Evolutionary conservation across 2,797 vertebrate genomes (phyloP).

Genomic region (Botia kubotai): DNA sequence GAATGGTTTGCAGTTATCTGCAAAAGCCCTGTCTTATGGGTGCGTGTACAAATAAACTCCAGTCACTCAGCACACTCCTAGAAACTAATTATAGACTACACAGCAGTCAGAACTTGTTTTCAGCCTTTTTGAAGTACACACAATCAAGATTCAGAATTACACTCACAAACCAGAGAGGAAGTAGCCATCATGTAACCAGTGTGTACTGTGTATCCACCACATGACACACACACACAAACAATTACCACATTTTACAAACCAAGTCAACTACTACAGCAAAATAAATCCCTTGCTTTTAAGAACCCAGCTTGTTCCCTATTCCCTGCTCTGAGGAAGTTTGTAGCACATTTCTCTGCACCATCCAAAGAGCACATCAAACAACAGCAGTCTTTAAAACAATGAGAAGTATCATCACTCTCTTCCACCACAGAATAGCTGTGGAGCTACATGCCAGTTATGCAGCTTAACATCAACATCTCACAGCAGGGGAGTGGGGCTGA

Average conservation of each 20-base stretch:
- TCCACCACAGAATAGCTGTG: conserved; percentile 33
- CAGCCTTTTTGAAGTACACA: conserved; percentile 14
- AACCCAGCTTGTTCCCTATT: not conserved
- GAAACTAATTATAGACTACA: conserved; percentile 14
- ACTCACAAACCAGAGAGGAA: not conserved
- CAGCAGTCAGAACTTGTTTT: conserved; percentile 7
- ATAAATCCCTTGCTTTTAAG: not conserved
- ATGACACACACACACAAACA: not conserved
- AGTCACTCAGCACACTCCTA: conserved; percentile 38
- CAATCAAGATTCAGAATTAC: not conserved
- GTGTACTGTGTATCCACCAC: not conserved
- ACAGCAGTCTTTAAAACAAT: conserved; percentile 45
- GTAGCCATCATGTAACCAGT: not conserved
- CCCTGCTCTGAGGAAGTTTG: conserved; percentile 22
- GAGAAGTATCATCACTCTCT: conserved; percentile 29
- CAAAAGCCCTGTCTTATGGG: not conserved
- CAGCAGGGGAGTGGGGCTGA: not conserved
- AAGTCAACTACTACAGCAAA: not conserved
- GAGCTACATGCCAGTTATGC: conserved; percentile 31
- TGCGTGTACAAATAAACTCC: not conserved
- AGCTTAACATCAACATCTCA: conserved; percentile 8
- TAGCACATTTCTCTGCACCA: conserved; percentile 10
- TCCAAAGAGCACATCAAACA: conserved; percentile 20
- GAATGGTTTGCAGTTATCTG: conserved; percentile 10
- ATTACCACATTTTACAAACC: not conserved